Percentiles rank a stretch among this genome's conserved stretches.
phyloP scores from a whole-genome alignment of 2,888 invertebrate genomes.

The Trissoscelio sp. region DNA sequence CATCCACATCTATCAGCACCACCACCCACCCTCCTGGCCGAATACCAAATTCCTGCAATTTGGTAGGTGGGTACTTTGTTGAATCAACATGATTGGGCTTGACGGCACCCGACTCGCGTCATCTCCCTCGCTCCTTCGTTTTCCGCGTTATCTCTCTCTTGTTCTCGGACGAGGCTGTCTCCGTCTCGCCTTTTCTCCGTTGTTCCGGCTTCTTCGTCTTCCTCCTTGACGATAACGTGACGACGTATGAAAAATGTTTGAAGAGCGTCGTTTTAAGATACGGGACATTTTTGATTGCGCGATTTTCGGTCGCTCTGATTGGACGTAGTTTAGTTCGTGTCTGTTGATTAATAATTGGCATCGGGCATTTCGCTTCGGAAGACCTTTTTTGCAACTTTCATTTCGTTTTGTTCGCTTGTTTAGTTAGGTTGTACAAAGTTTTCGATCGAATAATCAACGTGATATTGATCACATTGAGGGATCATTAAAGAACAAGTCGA shows the following conservation, averaged over 20 bases:
- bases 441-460: neutral
- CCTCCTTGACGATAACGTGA: conserved; percentile 46
- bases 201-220: conserved; percentile 56
- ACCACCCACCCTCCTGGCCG: conserved; percentile 80
- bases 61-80: conserved; percentile 83
- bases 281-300: conserved; percentile 38
- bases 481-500: too few species aligned
- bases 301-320: conserved; percentile 53
- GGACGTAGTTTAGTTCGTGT: conserved; percentile 15
- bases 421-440: neutral
- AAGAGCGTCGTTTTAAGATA: conserved; percentile 45
- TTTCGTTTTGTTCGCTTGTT: neutral
- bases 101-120: conserved; percentile 76
- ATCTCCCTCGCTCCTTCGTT: conserved; percentile 24
- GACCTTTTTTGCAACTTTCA: neutral
- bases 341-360: conserved; percentile 37
- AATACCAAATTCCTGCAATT: conserved; percentile 84
- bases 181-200: conserved; percentile 40
- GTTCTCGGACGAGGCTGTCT: neutral
- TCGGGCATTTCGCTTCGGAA: neutral
- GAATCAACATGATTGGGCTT: conserved; percentile 84
- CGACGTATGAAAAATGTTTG: conserved; percentile 63
- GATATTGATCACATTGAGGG: too few species aligned
- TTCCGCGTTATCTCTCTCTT: conserved; percentile 13
- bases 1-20: conserved; percentile 71